Evolutionary conservation across 2,797 vertebrate genomes (phyloP).

Genomic region (Rhinophrynus dorsalis): DNA sequence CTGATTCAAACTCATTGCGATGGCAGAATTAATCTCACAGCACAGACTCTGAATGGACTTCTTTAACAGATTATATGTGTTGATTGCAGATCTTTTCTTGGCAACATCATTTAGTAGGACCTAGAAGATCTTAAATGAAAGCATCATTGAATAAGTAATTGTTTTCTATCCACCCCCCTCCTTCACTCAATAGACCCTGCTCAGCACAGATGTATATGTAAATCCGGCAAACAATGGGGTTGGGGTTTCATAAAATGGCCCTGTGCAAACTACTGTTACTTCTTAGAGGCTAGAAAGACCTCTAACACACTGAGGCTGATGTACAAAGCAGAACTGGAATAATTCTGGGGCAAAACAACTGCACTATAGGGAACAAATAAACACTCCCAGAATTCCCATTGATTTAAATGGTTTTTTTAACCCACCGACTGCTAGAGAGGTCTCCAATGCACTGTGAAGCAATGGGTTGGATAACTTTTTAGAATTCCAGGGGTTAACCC

Average conservation of each 20-base stretch:
- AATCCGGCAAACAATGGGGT: not conserved
- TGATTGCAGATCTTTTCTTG: slow-evolving; percentile 94
- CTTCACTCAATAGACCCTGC: slow-evolving; percentile 13
- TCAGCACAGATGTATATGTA: not conserved
- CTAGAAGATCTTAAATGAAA: slow-evolving; percentile 87
- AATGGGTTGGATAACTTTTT: too few species aligned
- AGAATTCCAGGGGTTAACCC: too few species aligned
- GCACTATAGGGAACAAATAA: too few species aligned
- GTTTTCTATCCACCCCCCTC: slow-evolving; percentile 48
- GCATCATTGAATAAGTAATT: slow-evolving; percentile 69
- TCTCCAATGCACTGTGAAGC: too few species aligned
- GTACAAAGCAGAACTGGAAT: too few species aligned
- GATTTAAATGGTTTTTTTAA: too few species aligned
- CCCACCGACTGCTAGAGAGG: too few species aligned
- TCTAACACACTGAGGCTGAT: too few species aligned
- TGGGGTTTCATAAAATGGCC: not conserved
- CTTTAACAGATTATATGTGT: slow-evolving; percentile 98
- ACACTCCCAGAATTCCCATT: too few species aligned
- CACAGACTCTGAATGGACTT: slow-evolving; percentile 94
- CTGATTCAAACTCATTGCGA: slow-evolving; percentile 98
- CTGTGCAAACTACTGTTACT: not conserved
- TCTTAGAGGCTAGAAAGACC: too few species aligned
- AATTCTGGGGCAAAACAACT: too few species aligned
- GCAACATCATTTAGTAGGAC: slow-evolving; percentile 84
- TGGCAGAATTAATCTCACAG: slow-evolving; percentile 98